Evolutionary conservation across 2,113 vertebrate species (phyloP).

Genomic region (Mystacornis crossleyi): DNA sequence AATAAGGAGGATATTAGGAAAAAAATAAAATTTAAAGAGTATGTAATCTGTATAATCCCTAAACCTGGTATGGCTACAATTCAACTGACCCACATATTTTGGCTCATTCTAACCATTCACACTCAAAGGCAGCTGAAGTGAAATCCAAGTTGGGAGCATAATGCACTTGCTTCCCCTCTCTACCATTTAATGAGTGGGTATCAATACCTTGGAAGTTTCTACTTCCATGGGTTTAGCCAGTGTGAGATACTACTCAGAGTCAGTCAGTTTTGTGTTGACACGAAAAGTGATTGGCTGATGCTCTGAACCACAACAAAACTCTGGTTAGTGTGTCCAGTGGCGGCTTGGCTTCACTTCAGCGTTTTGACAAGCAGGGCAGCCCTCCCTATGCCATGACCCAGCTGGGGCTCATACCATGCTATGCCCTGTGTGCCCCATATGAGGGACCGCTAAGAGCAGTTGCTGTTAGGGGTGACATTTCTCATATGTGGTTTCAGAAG

Average conservation of each 20-base stretch:
- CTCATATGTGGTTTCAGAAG: neutral
- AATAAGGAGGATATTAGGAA: constrained; percentile 2
- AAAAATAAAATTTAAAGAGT: neutral
- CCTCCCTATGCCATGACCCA: neutral
- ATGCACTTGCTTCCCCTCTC: neutral
- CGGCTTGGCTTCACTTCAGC: neutral
- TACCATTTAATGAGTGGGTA: neutral
- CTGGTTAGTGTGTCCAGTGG: neutral
- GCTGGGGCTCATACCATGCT: neutral
- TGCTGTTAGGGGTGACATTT: neutral
- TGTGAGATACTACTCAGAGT: constrained; percentile 21
- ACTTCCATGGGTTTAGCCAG: neutral
- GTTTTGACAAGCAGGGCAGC: neutral
- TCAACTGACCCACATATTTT: constrained; percentile 52
- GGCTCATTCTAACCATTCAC: neutral
- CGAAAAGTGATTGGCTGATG: constrained; percentile 9
- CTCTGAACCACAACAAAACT: neutral
- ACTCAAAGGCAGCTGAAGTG: neutral
- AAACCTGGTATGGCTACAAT: constrained; percentile 20
- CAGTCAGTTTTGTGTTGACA: neutral
- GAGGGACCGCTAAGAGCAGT: neutral
- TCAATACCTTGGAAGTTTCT: constrained; percentile 37
- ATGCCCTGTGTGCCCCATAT: rapidly evolving
- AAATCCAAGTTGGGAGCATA: neutral
- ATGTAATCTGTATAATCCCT: constrained; percentile 47